Conservation (phyloP, 2,113 vertebrate species). For the Myotis lucifugus region DNA sequence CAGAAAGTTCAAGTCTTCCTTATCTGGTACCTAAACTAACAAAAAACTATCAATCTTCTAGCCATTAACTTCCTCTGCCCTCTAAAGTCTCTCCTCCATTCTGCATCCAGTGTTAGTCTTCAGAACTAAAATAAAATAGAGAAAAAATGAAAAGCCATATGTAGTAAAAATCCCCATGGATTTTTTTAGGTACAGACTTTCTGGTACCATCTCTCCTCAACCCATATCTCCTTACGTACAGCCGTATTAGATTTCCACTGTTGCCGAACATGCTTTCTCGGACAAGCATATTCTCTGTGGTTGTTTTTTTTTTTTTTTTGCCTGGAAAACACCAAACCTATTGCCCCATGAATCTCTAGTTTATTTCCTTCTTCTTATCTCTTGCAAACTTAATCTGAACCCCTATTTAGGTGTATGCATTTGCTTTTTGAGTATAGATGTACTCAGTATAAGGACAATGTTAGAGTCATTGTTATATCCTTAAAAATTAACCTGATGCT, state of each 20-base stretch:
- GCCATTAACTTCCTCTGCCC: not conserved
- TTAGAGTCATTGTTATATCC: not conserved
- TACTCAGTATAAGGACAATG: not conserved
- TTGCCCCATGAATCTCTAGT: not conserved
- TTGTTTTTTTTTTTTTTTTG: not conserved
- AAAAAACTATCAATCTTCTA: not conserved
- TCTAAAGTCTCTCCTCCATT: not conserved
- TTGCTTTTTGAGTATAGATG: not conserved
- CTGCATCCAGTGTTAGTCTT: not conserved
- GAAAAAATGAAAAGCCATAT: not conserved
- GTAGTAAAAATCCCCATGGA: not conserved
- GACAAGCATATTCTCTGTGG: not conserved
- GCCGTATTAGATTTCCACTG: not conserved
- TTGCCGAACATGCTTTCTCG: not conserved
- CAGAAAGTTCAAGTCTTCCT: not conserved
- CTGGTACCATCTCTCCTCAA: not conserved
- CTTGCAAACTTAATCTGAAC: not conserved
- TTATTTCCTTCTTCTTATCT: not conserved
- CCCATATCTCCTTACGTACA: not conserved
- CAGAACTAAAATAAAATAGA: not conserved
- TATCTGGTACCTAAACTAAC: not conserved
- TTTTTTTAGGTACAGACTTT: not conserved
- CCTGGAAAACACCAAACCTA: not conserved
- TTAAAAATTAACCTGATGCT: not conserved
- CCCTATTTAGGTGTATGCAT: not conserved